Evolutionary conservation across 2,113 vertebrate species (phyloP).

Genomic region (Elachura formosa): DNA sequence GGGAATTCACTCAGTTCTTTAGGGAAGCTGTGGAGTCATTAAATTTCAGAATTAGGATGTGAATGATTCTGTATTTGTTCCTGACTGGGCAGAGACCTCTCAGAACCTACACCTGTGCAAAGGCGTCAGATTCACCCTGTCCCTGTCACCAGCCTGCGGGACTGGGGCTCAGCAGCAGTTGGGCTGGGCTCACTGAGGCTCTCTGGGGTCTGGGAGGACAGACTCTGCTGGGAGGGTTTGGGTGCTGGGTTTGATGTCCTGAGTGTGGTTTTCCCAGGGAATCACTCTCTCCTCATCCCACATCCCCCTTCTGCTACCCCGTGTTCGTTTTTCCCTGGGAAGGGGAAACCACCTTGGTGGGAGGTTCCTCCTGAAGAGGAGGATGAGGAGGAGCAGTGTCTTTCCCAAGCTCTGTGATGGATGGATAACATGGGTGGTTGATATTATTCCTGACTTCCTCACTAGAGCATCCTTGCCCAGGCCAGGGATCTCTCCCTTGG

Average conservation of each 20-base stretch:
- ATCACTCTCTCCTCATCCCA: rapidly evolving
- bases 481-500: not conserved
- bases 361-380: not conserved
- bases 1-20: not conserved
- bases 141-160: not conserved
- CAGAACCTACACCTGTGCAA: rapidly evolving
- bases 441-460: not conserved
- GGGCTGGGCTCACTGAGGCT: not conserved
- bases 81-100: not conserved
- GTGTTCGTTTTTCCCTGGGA: not conserved
- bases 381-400: not conserved
- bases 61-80: not conserved
- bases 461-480: rapidly evolving
- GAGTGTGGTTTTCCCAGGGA: rapidly evolving
- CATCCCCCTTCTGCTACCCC: not conserved
- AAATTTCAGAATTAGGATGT: not conserved
- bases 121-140: not conserved
- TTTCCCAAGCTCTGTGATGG: not conserved
- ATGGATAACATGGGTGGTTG: too few relatives aligned
- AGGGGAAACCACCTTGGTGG: rapidly evolving
- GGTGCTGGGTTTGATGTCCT: not conserved
- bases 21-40: not conserved
- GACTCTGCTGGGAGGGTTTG: not conserved
- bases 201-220: not conserved
- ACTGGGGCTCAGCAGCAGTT: not conserved